phyloP scores from a whole-genome alignment of 2,113 vertebrate species.

The Stomatorhinus ivindoensis region DNA sequence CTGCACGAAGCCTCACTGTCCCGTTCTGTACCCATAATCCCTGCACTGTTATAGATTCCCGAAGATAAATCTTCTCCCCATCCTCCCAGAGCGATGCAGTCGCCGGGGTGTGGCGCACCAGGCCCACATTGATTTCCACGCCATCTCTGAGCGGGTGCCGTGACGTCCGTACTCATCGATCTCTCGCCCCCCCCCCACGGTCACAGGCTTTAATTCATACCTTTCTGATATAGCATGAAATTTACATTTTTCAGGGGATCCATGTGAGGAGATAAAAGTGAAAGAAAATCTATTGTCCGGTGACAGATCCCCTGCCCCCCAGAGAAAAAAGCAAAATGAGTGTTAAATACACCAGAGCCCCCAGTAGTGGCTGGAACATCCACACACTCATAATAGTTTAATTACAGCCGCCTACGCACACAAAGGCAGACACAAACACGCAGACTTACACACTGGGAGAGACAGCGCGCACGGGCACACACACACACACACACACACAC shows the following conservation, averaged over 20 bases:
- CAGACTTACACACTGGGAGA: neutral
- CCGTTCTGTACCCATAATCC: slow-evolving; percentile 2
- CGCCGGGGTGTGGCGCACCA: neutral
- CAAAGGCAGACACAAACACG: neutral
- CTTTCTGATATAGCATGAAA: slow-evolving; percentile 6
- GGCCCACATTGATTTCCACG: neutral
- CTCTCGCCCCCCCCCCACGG: neutral
- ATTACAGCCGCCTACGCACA: slow-evolving; percentile 4
- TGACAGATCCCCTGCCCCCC: neutral
- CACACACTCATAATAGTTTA: slow-evolving; percentile 3
- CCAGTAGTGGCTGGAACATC: neutral
- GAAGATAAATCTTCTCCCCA: slow-evolving; percentile 7
- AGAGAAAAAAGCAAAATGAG: slow-evolving; percentile 22
- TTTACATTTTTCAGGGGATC: slow-evolving; percentile 16
- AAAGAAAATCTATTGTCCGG: slow-evolving; percentile 15
- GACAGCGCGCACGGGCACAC: neutral
- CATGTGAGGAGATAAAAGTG: slow-evolving; percentile 9
- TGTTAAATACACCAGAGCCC: slow-evolving; percentile 2
- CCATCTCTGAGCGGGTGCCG: neutral
- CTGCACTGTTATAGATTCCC: slow-evolving; percentile 1
- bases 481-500: neutral
- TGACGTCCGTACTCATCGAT: neutral
- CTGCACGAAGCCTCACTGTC: neutral
- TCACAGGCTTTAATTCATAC: neutral
- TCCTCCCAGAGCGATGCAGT: neutral